These are phyloP conservation scores for Nephila pilipes DNA, from an alignment of 1,140 invertebrate genomes.

Conservation along the genomic window DNA sequence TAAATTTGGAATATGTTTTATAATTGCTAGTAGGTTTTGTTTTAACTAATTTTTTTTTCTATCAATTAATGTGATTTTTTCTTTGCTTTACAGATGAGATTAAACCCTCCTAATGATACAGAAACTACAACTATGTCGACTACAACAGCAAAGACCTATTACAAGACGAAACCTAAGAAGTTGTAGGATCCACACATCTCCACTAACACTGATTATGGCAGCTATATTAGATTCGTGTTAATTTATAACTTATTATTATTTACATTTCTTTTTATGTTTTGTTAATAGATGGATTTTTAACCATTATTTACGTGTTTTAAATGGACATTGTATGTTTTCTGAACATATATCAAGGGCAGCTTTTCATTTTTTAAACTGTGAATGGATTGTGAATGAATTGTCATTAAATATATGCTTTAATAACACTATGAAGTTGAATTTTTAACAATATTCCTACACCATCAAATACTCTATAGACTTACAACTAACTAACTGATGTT, in stretches of 20 bases:
- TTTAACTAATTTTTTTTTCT: not conserved
- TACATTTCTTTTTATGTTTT: conserved; percentile 12
- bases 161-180: conserved; percentile 63
- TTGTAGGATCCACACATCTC: conserved; percentile 1
- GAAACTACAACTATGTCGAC: conserved; percentile 65
- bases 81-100: conserved; percentile 76
- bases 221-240: conserved; percentile 59
- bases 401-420: not conserved
- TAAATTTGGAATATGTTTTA: no score
- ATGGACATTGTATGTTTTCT: not conserved
- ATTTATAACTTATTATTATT: conserved; percentile 44
- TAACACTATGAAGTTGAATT: not conserved
- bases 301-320: not conserved
- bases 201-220: conserved; percentile 47
- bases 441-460: not conserved
- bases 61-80: not conserved
- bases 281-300: conserved; percentile 33
- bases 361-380: not conserved
- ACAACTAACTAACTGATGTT: no score
- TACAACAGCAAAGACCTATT: conserved; percentile 64
- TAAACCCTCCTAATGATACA: conserved; percentile 75
- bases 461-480: no score
- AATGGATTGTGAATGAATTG: not conserved
- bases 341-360: not conserved
- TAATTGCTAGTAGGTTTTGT: no score